A percentile compares a stretch with the other conserved stretches of the same genome.
Evolutionary conservation across 2,113 vertebrate species (phyloP).

Genomic region (Nerophis ophidion): DNA sequence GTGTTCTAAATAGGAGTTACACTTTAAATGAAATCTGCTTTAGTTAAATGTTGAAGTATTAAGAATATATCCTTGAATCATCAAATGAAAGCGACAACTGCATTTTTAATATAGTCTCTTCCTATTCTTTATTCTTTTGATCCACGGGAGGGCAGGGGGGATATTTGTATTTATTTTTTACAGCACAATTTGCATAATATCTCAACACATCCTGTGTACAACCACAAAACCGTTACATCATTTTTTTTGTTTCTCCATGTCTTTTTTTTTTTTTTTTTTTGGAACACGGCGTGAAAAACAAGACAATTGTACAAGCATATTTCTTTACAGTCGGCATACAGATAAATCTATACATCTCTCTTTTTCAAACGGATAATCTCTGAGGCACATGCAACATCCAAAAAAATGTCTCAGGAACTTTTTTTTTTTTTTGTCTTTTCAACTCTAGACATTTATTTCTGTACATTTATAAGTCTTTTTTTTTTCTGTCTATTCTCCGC

Average conservation of each 20-base stretch:
- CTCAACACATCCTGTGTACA: conserved; percentile 93
- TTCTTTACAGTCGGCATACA: conserved; percentile 83
- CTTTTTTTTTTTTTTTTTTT: conserved; percentile 85
- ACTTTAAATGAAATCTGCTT: too few species aligned
- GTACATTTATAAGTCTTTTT: conserved; percentile 72
- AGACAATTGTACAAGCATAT: conserved; percentile 94
- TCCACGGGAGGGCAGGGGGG: conserved; percentile 76
- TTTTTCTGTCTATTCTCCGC: conserved; percentile 61
- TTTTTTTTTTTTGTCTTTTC: conserved; percentile 66
- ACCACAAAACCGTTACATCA: conserved; percentile 93
- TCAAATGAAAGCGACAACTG: conserved; percentile 13
- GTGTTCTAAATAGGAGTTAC: too few species aligned
- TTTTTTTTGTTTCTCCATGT: conserved; percentile 12
- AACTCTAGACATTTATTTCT: conserved; percentile 78
- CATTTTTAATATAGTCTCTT: conserved; percentile 73
- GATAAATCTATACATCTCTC: conserved; percentile 78
- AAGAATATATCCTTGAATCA: background rate
- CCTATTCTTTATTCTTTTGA: conserved; percentile 95
- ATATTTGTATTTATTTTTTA: conserved; percentile 76
- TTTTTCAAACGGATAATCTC: conserved; percentile 82
- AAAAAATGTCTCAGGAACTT: conserved; percentile 81
- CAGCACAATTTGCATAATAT: conserved; percentile 94
- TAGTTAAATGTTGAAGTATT: background rate
- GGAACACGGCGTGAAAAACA: conserved; percentile 89
- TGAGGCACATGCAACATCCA: conserved; percentile 95